Base-by-base conservation (phyloP, 1,140 invertebrate species). In the Camponotus pennsylvanicus region DNA sequence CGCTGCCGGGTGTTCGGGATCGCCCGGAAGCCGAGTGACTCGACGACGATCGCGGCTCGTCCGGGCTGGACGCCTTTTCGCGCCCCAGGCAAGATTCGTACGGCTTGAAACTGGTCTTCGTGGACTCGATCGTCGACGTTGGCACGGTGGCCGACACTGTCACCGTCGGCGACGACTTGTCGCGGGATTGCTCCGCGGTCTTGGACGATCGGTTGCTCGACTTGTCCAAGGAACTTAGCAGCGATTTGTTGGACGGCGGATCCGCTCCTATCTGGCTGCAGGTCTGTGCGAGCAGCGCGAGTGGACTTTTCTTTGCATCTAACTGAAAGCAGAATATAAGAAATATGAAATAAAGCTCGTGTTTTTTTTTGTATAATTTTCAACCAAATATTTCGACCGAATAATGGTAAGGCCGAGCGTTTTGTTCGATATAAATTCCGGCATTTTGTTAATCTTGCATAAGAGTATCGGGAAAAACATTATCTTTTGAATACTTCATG, bases 181-280 rank as follows among this genome's bases (percentile, higher is more conserved):
- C 96, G 76, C 96, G 95, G 61, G 95, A 91, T 2, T 94, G 92
- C 61, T 97, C 96, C 71, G 96, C 95, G 90, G 95, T 96, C 93
- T 96, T 97, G 92, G 92, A 97, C 87, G 96, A 96, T 94, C 97
- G 97, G 93, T 96, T 97, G 70, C 95, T 96, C 64, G 96, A 85
- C 61, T 94, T 94, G 89, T 95, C 93, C 91, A 93, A 67, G 8
- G 97, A 96, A 80, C 97, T 96, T 73, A 98, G 95, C 87, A 98
- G 92, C 2, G 95, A 94, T 88, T 96, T 96, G 94, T 96, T 95
- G 95, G 97, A 95, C 92, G 97, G 95, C 92, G 97, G 94, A 94
- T 99, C 98, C 18, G 98, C 97, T 80, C 98, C 98, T 92, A 99
- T 99, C 94, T 98, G 98, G 93, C 98, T 98, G 96, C 98, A 99